phyloP scores from a whole-genome alignment of 2,113 vertebrate genomes.

The Cariama cristata region DNA sequence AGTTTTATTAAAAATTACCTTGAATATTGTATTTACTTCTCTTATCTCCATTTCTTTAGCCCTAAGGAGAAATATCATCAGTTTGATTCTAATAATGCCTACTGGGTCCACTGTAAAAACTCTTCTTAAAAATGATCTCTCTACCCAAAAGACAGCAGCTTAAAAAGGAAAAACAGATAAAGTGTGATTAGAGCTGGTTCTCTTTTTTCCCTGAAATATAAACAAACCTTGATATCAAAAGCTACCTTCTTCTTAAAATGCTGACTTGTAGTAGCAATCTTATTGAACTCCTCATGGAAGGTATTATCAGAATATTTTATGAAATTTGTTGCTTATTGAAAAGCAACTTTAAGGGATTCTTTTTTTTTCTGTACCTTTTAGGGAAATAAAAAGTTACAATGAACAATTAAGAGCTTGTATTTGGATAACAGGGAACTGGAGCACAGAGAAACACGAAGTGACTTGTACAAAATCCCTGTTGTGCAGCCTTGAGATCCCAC shows the following conservation, averaged over 20 bases:
- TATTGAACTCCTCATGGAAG: background rate
- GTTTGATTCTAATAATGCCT: conserved; percentile 66
- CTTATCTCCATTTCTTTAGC: conserved; percentile 53
- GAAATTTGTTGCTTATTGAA: background rate
- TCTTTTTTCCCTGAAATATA: conserved; percentile 28
- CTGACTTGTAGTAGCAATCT: background rate
- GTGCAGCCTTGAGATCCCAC: background rate
- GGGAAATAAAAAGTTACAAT: background rate
- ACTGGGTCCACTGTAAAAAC: conserved; percentile 53
- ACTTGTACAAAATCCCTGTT: background rate
- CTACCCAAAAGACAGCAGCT: conserved; percentile 47
- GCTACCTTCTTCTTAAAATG: conserved; percentile 31
- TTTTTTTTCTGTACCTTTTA: background rate
- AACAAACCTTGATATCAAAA: conserved; percentile 41
- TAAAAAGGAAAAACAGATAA: conserved; percentile 38
- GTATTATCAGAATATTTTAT: background rate
- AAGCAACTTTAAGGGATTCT: background rate
- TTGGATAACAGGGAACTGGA: background rate
- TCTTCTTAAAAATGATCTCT: conserved; percentile 52
- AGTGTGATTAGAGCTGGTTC: conserved; percentile 19
- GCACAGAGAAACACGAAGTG: background rate
- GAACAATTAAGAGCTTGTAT: background rate
- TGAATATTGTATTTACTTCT: conserved; percentile 64
- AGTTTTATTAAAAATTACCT: conserved; percentile 66
- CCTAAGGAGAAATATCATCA: conserved; percentile 50